These are phyloP conservation scores for Acanthurus tractus DNA, from an alignment of 2,797 vertebrate genomes.

Conservation along the genomic window DNA sequence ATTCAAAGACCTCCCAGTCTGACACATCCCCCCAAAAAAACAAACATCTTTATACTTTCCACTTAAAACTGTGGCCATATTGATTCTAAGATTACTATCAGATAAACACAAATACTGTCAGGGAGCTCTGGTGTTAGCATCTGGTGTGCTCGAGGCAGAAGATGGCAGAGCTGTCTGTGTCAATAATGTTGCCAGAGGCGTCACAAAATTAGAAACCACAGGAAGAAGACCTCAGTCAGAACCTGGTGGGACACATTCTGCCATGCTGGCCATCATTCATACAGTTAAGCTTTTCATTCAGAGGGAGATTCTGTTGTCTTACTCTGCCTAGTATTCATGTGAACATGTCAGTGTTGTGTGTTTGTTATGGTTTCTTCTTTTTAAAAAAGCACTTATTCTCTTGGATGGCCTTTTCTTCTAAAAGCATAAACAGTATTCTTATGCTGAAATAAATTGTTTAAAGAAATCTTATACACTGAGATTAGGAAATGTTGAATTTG, in stretches of 20 bases:
- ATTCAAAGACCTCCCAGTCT: slow-evolving; percentile 67
- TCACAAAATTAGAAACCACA: slow-evolving; percentile 39
- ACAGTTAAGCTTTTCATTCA: slow-evolving; percentile 28
- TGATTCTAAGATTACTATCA: slow-evolving; percentile 64
- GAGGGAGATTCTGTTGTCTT: not conserved
- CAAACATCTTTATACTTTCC: slow-evolving; percentile 58
- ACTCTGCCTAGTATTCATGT: slow-evolving; percentile 17
- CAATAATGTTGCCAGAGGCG: slow-evolving; percentile 32
- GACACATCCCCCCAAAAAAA: slow-evolving; percentile 67
- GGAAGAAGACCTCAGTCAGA: slow-evolving; percentile 7
- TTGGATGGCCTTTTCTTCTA: slow-evolving; percentile 28
- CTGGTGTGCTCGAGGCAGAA: slow-evolving; percentile 34
- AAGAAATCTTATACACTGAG: not conserved
- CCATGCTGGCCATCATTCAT: slow-evolving; percentile 18
- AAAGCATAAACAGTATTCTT: not conserved
- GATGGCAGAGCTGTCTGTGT: slow-evolving; percentile 39
- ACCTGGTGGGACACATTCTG: slow-evolving; percentile 12
- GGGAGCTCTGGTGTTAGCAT: slow-evolving; percentile 34
- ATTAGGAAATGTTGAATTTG: not conserved
- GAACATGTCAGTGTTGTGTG: not conserved
- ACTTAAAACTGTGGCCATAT: slow-evolving; percentile 43
- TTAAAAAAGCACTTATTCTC: slow-evolving; percentile 23
- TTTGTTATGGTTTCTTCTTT: slow-evolving; percentile 16
- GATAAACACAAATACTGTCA: slow-evolving; percentile 65
- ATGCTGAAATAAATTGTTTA: not conserved